A percentile compares a stretch with the other conserved stretches of the same genome.
Evolutionary conservation across 2,888 invertebrate species (phyloP).

Genomic region (Dastarcus helophoroides): DNA sequence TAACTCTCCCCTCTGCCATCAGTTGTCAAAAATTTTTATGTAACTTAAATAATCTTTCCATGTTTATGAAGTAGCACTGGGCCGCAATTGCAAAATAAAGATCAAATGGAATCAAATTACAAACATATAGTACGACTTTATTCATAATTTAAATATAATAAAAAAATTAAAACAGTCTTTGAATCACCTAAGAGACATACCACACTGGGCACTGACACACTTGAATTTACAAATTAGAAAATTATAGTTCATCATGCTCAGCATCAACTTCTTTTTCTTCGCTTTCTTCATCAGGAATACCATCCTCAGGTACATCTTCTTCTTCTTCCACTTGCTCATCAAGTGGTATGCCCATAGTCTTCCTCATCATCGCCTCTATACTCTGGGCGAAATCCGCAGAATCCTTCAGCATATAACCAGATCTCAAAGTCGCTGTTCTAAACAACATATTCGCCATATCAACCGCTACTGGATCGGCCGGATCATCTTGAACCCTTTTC

Average conservation of each 20-base stretch:
- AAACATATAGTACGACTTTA: no score
- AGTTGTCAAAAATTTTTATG: no score
- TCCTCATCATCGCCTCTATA: conserved; percentile 82
- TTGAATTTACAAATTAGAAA: no score
- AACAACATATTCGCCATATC: conserved; percentile 83
- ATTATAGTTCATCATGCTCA: conserved; percentile 51
- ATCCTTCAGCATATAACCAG: conserved; percentile 86
- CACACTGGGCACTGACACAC: no score
- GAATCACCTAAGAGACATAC: no score
- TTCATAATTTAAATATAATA: no score
- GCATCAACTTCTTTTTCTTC: conserved; percentile 31
- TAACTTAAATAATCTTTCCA: no score
- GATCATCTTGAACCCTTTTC: conserved; percentile 65
- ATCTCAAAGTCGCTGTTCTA: conserved; percentile 83
- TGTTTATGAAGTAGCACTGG: no score
- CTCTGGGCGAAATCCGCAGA: conserved; percentile 79
- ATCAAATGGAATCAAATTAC: no score
- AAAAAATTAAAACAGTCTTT: no score
- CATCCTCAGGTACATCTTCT: conserved; percentile 36
- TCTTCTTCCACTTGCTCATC: conserved; percentile 51
- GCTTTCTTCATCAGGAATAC: conserved; percentile 36
- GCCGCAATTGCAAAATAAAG: no score
- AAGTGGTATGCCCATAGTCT: conserved; percentile 62
- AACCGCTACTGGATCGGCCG: conserved; percentile 64
- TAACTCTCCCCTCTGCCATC: no score